Percentiles rank a stretch among this genome's conserved stretches.
These are phyloP conservation scores for Astur gentilis DNA, from an alignment of 2,113 vertebrate genomes.

Conservation along the genomic window DNA sequence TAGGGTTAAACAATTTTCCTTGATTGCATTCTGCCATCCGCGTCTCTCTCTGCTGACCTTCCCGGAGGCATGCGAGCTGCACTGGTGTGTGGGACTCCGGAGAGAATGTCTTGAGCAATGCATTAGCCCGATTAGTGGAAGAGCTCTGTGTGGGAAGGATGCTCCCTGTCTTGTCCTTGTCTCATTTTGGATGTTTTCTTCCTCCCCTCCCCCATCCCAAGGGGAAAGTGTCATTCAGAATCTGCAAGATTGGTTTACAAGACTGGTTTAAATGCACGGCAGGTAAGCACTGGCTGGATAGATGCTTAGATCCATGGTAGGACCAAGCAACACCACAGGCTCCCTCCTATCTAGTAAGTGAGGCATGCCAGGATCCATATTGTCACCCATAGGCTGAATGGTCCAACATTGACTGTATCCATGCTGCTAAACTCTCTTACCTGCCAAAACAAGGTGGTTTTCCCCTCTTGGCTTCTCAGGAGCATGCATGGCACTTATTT, in stretches of 20 bases:
- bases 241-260: not conserved
- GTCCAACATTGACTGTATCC: not conserved
- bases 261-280: not conserved
- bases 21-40: not conserved
- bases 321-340: not conserved
- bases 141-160: not conserved
- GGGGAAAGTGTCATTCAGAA: not conserved
- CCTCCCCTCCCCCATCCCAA: not conserved
- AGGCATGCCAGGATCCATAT: not conserved
- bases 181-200: not conserved
- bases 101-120: not conserved
- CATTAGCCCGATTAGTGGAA: not conserved
- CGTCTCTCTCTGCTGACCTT: not conserved
- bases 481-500: not conserved
- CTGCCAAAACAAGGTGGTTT: not conserved
- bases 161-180: not conserved
- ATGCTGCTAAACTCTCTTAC: not conserved
- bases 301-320: not conserved
- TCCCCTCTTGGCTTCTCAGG: not conserved
- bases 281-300: not conserved
- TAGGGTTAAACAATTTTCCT: not conserved
- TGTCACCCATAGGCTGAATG: not conserved
- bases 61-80: not conserved
- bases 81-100: not conserved
- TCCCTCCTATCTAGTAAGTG: not conserved